These are phyloP conservation scores for Acrobasis repandana DNA, from an alignment of 2,888 invertebrate species.

Conservation along the genomic window DNA sequence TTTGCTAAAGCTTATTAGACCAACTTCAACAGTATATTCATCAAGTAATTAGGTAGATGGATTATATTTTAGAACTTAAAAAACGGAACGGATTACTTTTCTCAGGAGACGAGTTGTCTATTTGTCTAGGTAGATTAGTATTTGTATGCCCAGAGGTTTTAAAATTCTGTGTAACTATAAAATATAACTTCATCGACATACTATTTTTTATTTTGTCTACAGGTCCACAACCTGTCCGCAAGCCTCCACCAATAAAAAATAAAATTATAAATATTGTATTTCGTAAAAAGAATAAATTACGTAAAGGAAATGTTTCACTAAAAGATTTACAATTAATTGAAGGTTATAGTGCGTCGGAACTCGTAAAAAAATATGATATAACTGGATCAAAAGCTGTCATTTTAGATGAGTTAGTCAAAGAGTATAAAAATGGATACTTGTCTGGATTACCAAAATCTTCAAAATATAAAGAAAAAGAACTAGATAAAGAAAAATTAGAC, in stretches of 20 bases:
- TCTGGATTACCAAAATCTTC: slow-evolving; percentile 37
- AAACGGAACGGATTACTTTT: too few relatives aligned
- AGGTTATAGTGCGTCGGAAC: slow-evolving; percentile 28
- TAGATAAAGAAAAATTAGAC: slow-evolving; percentile 38
- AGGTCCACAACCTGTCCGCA: too few relatives aligned
- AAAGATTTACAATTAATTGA: slow-evolving; percentile 26
- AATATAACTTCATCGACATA: too few relatives aligned
- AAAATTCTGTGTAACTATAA: too few relatives aligned
- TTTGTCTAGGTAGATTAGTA: too few relatives aligned
- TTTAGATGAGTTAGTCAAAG: slow-evolving; percentile 43
- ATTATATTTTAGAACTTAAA: too few relatives aligned
- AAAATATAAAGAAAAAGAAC: slow-evolving; percentile 36
- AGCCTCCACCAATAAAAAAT: neutral
- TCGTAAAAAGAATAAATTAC: slow-evolving; percentile 33
- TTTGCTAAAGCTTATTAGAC: neutral
- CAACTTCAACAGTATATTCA: neutral
- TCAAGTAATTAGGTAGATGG: too few relatives aligned
- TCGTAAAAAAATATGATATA: slow-evolving; percentile 38
- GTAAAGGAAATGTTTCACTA: slow-evolving; percentile 25
- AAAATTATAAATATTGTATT: slow-evolving; percentile 33
- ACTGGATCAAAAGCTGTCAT: slow-evolving; percentile 38
- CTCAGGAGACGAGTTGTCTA: too few relatives aligned
- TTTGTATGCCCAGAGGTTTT: too few relatives aligned
- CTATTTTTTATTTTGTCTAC: too few relatives aligned
- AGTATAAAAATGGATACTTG: slow-evolving; percentile 41